Evolutionary conservation across 2,113 vertebrate species (phyloP), one percentile per base, ranked within the genome.

Genomic region (Caranx ignobilis): DNA sequence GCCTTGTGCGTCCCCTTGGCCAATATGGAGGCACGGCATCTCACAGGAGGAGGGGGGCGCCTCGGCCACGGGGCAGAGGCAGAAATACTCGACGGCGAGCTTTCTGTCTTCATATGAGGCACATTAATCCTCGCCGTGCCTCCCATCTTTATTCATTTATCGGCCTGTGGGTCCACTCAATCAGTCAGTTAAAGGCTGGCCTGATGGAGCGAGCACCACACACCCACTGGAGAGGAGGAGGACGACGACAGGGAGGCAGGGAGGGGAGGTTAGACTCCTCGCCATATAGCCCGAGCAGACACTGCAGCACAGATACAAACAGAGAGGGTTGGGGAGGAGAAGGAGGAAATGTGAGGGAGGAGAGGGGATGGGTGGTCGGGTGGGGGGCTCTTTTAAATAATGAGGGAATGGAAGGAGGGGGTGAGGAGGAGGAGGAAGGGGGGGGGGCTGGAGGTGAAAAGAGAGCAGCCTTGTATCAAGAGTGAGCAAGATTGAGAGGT

Each of bases 71-170:
- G 64, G 54, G 72, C 87, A 75, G 71, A 77, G 54, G 75, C 71
- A 74, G 71, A 73, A 80, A 89, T 60, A 72, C 78, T 71, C 3
- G 65, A 80, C 32, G 62, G 79, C 31, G 16, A 78, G 81, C 83
- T 64, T 56, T 88, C 79, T 52, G 66, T 89, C 91, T 92, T 84
- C 83, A 83, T 90, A 72, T 57, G 78, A 83, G 78, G 71, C 73
- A 11, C 88, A 88, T 88, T 93, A 89, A 90, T 91, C 80, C 85
- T 91, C 87, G 55, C 75, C 79, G 87, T 80, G 79, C 80, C 82
- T 76, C 84, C 84, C 89, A 87, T 92, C 92, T 92, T 93, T 89
- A 90, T 92, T 92, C 88, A 88, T 92, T 86, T 92, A 85, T 85
- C 37, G 79, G 89, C 81, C 87, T 87, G 90, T 82, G 84, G 91